Evolutionary conservation across 2,797 vertebrate species (phyloP), one percentile per base, ranked within the genome.

Genomic region (Tragelaphus oryx): DNA sequence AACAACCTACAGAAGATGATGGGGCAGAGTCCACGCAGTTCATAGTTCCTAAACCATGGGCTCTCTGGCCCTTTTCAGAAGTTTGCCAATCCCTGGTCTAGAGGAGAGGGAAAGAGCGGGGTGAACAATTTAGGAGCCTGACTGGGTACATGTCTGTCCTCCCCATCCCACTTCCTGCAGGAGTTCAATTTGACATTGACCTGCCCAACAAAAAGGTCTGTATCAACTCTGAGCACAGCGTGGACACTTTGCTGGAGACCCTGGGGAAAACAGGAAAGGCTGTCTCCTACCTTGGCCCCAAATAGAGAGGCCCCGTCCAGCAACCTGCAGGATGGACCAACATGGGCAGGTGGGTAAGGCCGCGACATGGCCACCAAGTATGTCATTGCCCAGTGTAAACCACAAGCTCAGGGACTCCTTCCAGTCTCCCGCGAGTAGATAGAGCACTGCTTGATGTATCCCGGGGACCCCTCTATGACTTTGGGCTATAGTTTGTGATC

Each of bases 231-330:
- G 99, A 99, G 89, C 99, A 98, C 97, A 99, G 98, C 0, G 96
- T 98, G 74, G 98, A 99, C 2, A 97, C 98, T 30, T 98, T 99
- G 7, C 76, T 98, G 97, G 99, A 99, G 59, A 99, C 99, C 0
- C 98, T 99, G 94, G 99, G 99, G 98, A 99, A 99, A 97, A 99
- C 99, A 4, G 99, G 99, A 84, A 99, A 99, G 98, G 98, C 98
- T 0, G 98, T 99, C 44, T 99, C 98, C 94, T 99, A 99, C 98
- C 97, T 99, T 0, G 99, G 99, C 89, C 97, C 98, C 26, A 99
- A 99, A 88, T 99, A 98, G 98, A 28, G 0, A 14, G 46, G 54
- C n/a, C 87, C 60, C 6, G 3, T 30, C 11, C 48, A 24, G 26
- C 2, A 30, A 14, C 65, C 59, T 2, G 6, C 75, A 74, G 54